These are phyloP conservation scores for Caenorhabditis briggsae DNA, from an alignment of 1,140 invertebrate species.

Conservation along the genomic window DNA sequence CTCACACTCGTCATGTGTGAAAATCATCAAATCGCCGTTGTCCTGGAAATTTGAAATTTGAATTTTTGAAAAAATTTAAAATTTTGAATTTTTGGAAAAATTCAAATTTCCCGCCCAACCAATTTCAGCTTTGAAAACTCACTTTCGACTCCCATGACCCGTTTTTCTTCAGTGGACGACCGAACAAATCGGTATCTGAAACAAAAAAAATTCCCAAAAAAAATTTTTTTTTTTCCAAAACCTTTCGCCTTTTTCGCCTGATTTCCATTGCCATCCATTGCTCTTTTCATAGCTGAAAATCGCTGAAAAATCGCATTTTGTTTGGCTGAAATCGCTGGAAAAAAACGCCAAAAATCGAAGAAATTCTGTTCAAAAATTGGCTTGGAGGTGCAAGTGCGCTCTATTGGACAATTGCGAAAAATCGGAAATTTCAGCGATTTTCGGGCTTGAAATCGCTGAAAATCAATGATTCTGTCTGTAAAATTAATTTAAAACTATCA, in stretches of 20 bases:
- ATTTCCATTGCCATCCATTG: background rate
- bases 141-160: slow-evolving; percentile 30
- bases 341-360: background rate
- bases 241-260: background rate
- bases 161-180: slow-evolving; percentile 3
- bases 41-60: background rate
- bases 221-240: background rate
- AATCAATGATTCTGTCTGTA: no score
- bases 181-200: slow-evolving; percentile 47
- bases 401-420: no score
- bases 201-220: background rate
- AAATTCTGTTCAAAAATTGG: no score
- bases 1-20: slow-evolving; percentile 66
- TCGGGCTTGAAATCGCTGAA: no score
- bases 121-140: background rate
- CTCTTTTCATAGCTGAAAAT: slow-evolving; percentile 29
- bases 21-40: slow-evolving; percentile 66
- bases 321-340: background rate
- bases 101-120: background rate
- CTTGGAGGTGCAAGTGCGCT: background rate
- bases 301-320: background rate
- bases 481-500: no score
- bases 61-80: slow-evolving; percentile 1
- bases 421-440: no score
- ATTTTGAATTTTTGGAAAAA: no score